Percentiles rank a stretch among this genome's conserved stretches.
Evolutionary conservation across 1,140 invertebrate species (phyloP).

Genomic region (Oryctes rhinoceros): DNA sequence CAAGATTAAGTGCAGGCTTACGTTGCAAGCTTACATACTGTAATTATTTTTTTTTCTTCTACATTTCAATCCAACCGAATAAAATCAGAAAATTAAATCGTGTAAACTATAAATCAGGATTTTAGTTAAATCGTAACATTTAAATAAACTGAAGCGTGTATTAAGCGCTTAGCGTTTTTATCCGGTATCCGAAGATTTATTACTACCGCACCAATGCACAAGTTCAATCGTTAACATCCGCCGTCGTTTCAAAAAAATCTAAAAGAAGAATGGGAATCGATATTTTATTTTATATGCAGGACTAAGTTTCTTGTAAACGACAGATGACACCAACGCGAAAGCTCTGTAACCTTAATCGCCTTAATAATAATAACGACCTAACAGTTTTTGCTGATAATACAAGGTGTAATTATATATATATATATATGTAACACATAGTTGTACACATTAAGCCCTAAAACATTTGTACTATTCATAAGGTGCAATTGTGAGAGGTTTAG

Average conservation of each 20-base stretch:
- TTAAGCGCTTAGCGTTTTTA: background rate
- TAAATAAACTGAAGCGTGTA: background rate
- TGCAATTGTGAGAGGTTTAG: background rate
- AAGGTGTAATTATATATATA: slow-evolving; percentile 1
- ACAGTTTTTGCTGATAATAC: background rate
- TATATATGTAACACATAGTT: background rate
- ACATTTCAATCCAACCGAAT: background rate
- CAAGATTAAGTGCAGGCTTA: no score
- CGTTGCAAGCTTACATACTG: no score
- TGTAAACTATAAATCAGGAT: slow-evolving; percentile 11
- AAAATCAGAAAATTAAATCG: background rate
- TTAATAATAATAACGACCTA: background rate
- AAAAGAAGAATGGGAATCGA: slow-evolving; percentile 9
- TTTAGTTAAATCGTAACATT: background rate
- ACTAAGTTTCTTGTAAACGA: background rate
- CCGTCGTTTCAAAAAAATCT: background rate
- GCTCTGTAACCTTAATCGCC: background rate
- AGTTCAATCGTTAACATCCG: background rate
- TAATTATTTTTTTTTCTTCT: no score
- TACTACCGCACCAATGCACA: background rate
- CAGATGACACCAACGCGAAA: background rate
- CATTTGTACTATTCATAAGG: slow-evolving; percentile 3
- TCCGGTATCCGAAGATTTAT: slow-evolving; percentile 12
- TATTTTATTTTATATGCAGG: slow-evolving; percentile 2
- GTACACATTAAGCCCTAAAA: background rate